Base-by-base conservation (phyloP, 2,888 invertebrate species). In the Andrena chrysosceles region DNA sequence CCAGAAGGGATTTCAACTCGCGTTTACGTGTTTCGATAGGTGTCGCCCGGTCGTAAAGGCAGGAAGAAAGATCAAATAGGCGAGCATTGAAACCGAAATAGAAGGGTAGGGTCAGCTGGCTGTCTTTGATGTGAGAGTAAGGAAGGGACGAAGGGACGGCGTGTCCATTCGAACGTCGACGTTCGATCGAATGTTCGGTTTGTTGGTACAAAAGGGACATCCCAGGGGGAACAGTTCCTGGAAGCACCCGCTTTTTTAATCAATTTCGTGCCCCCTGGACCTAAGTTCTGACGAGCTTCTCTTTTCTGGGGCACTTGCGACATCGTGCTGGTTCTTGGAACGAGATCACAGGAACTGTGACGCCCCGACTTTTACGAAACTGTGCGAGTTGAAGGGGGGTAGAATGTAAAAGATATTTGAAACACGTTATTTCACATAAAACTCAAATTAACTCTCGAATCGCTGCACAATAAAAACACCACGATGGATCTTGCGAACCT, bases 1-100 rank as follows among this genome's bases (percentile, higher is more conserved):
- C 35, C 74, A n/a, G 54, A 29, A 83, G 83, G 80, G 84, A 85
- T 78, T 85, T 83, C 79, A 86, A 89, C 82, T 86, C 81, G 83
- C 85, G 90, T 91, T 91, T 91, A 90, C 91, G 90, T 91, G 90
- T 90, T 88, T 89, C 87, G 87, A 75, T 88, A 86, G 84, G 84
- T 81, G 83, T 72, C 79, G 88, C 52, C 74, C 85, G 89, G 82
- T 90, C 89, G 89, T 90, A 89, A 91, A 90, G 86, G 84, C 81
- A 77, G 71, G 35, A 69, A 80, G 79, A 81, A 85, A 86, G 85
- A 89, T 90, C 88, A 88, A 89, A 89, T 85, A 70, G 87, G 82
- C 60, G 85, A 70, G 81, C 81, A 83, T 90, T 79, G 86, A 85
- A 87, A 81, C 60, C 70, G 49, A 64, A 77, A 56, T 71, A 68